A percentile compares a stretch with the other conserved stretches of the same genome.
These are phyloP conservation scores for Pocota personata DNA, from an alignment of 2,888 invertebrate genomes.

Conservation along the genomic window DNA sequence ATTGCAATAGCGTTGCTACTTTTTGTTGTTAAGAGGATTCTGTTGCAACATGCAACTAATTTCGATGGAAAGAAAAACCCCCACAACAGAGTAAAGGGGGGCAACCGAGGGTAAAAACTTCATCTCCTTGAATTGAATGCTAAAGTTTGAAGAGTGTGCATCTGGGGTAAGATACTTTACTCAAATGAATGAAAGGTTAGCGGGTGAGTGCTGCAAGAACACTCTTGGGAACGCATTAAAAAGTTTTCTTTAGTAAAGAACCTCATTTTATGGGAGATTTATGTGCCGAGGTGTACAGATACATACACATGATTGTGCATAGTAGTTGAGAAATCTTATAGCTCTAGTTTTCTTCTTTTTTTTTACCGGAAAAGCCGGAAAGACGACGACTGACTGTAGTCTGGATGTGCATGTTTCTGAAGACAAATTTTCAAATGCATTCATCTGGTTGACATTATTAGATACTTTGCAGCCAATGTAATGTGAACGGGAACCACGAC, in stretches of 20 bases:
- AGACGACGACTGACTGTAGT: neutral
- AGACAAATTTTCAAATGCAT: conserved; percentile 33
- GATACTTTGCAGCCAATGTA: conserved; percentile 32
- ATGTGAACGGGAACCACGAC: neutral
- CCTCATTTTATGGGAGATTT: conserved; percentile 40
- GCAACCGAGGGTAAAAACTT: neutral
- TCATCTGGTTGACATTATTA: conserved; percentile 47
- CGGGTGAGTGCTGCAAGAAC: neutral
- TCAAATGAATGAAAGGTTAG: conserved; percentile 41
- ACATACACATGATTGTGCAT: neutral
- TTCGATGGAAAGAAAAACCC: neutral
- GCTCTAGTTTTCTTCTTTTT: conserved; percentile 6
- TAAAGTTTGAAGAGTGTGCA: conserved; percentile 47
- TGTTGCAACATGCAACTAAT: conserved; percentile 44
- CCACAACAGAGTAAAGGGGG: too few relatives aligned
- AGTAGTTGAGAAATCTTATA: neutral
- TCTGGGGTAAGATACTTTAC: conserved; percentile 40
- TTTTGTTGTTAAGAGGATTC: conserved; percentile 24
- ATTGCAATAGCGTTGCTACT: neutral
- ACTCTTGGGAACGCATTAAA: conserved; percentile 29
- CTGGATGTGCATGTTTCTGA: neutral
- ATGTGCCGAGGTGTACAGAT: neutral
- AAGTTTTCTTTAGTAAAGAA: conserved; percentile 33
- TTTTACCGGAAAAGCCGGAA: neutral
- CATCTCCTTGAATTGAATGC: conserved; percentile 34